A percentile compares a stretch with the other conserved stretches of the same genome.
phyloP scores from a whole-genome alignment of 2,888 invertebrate species.

The Oegoconia quadripuncta region DNA sequence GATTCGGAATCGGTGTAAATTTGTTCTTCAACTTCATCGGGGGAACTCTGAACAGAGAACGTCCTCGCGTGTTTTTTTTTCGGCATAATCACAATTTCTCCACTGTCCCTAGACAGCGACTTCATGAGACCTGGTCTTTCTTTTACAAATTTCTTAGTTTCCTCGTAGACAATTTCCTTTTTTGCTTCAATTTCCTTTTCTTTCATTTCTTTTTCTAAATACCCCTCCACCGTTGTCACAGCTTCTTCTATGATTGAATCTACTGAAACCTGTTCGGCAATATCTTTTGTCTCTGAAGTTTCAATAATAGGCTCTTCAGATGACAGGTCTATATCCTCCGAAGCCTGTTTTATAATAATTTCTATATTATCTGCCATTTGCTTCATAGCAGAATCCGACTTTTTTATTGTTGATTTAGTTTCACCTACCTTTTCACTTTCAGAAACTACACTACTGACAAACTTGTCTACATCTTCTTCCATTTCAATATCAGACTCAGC shows the following conservation, averaged over 20 bases:
- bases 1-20: conserved; percentile 77
- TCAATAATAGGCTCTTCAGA: conserved; percentile 55
- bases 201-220: conserved; percentile 46
- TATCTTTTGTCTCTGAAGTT: conserved; percentile 37
- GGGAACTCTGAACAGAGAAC: conserved; percentile 75
- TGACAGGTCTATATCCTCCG: conserved; percentile 66
- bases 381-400: conserved; percentile 73
- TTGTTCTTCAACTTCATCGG: conserved; percentile 75
- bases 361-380: conserved; percentile 76
- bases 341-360: conserved; percentile 73
- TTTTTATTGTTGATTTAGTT: conserved; percentile 48
- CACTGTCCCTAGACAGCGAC: conserved; percentile 70
- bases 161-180: conserved; percentile 50
- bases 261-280: conserved; percentile 61
- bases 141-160: conserved; percentile 48
- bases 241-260: conserved; percentile 73
- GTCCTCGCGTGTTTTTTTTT: conserved; percentile 71
- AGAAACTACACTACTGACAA: conserved; percentile 18
- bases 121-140: conserved; percentile 67
- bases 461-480: conserved; percentile 56
- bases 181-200: conserved; percentile 43
- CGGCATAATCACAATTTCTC: conserved; percentile 68
- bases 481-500: conserved; percentile 68
- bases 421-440: conserved; percentile 30
- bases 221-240: conserved; percentile 62